Conservation (phyloP, 2,113 vertebrate species). For the Cynopterus brachyotis region DNA sequence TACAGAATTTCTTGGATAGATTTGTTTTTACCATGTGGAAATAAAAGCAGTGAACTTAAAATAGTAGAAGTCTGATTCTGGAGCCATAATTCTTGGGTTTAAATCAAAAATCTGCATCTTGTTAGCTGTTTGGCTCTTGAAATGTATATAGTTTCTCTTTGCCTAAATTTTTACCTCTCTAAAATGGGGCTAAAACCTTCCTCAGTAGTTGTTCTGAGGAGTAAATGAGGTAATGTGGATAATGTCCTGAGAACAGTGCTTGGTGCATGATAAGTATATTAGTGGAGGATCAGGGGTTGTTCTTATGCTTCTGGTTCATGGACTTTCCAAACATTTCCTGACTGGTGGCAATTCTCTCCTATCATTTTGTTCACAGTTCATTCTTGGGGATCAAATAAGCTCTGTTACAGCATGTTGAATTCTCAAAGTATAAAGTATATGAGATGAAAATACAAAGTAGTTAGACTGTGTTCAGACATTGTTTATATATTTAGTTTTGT, state of each 20-base stretch:
- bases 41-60: neutral
- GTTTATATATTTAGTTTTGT: neutral
- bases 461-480: neutral
- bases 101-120: neutral
- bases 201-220: neutral
- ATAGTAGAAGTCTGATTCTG: neutral
- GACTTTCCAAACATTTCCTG: neutral
- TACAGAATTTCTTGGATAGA: neutral
- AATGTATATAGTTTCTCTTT: neutral
- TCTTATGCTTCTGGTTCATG: neutral
- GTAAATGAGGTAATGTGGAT: neutral
- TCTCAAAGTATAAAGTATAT: neutral
- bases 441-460: neutral
- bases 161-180: neutral
- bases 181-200: neutral
- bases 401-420: neutral
- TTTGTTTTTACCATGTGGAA: neutral
- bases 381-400: neutral
- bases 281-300: neutral
- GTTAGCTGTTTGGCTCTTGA: neutral
- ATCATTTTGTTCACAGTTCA: neutral
- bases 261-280: neutral
- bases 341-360: neutral
- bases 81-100: neutral
- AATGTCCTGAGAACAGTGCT: neutral